Evolutionary conservation across 2,888 invertebrate genomes (phyloP).

Genomic region (Vannuccia rotundouncinata): DNA sequence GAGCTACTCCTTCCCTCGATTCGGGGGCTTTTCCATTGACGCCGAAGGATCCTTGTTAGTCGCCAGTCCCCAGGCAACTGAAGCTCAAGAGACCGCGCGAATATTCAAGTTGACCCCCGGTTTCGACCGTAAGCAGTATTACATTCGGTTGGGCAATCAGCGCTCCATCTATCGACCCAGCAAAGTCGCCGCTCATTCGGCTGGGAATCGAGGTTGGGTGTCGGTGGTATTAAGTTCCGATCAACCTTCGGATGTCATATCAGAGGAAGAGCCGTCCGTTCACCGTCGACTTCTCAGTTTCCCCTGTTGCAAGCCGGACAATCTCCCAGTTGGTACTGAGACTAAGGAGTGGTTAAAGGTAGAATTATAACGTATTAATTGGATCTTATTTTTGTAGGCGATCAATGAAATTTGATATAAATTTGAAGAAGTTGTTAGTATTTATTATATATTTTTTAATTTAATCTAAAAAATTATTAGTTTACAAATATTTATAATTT

Average conservation of each 20-base stretch:
- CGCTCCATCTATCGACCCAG: not conserved
- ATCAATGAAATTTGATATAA: no score
- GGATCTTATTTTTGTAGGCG: no score
- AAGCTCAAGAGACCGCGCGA: not conserved
- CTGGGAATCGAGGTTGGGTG: not conserved
- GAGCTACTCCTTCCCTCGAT: slow-evolving; percentile 13
- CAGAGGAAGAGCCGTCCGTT: not conserved
- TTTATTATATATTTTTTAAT: no score
- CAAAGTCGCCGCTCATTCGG: not conserved
- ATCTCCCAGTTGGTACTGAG: not conserved
- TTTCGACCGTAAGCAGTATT: not conserved
- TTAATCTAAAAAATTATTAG: no score
- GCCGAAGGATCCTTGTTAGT: not conserved
- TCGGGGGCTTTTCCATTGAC: not conserved
- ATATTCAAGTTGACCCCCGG: not conserved
- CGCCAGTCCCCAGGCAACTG: not conserved
- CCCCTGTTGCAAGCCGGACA: not conserved
- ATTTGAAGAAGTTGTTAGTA: no score
- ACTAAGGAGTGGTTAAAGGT: slow-evolving; percentile 9
- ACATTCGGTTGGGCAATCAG: not conserved
- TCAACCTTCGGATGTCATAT: not conserved
- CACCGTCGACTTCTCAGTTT: not conserved
- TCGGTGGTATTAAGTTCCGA: not conserved
- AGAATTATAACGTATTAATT: no score
- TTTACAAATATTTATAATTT: no score